Conservation (phyloP, 2,113 vertebrate species). For the Phainopepla nitens region DNA sequence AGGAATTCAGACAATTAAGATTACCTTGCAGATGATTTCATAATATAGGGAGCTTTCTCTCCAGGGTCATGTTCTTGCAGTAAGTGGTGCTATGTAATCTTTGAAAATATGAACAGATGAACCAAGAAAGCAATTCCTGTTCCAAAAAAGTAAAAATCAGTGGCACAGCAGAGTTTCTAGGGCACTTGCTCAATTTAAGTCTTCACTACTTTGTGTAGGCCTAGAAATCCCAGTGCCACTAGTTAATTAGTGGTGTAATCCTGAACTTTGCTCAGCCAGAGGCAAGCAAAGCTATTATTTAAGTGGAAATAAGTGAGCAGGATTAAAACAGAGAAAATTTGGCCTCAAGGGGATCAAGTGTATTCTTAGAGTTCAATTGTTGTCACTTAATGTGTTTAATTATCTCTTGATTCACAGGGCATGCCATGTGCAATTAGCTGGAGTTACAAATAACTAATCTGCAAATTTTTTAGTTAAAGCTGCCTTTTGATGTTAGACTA, state of each 20-base stretch:
- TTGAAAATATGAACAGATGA: background rate
- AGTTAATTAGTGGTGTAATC: constrained; percentile 23
- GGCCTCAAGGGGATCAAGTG: background rate
- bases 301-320: background rate
- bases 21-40: background rate
- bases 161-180: background rate
- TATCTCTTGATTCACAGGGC: background rate
- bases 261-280: constrained; percentile 9
- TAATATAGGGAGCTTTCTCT: background rate
- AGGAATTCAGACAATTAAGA: background rate
- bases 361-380: constrained; percentile 2
- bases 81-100: background rate
- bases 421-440: background rate
- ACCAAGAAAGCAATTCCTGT: background rate
- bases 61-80: background rate
- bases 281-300: constrained; percentile 19
- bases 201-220: background rate
- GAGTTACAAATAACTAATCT: background rate
- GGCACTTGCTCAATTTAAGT: background rate
- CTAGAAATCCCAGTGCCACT: background rate
- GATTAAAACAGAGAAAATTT: constrained; percentile 6
- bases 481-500: background rate
- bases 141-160: background rate
- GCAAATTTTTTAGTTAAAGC: background rate
- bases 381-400: constrained; percentile 19